Base-by-base conservation (phyloP, 2,888 invertebrate species). In the Agrilus biguttatus region DNA sequence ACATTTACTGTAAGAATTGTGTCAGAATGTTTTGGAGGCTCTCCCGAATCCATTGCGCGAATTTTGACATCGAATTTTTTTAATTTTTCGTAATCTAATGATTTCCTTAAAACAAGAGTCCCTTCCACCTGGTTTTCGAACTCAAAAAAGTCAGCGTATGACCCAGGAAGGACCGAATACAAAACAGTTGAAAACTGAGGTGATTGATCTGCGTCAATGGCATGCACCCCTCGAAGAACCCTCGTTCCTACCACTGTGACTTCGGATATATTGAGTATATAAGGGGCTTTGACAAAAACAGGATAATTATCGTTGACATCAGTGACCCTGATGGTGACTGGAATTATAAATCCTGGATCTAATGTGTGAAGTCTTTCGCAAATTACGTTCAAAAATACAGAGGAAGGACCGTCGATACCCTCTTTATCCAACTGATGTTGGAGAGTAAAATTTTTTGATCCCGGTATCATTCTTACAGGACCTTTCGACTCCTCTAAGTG, bases 281-380 rank as follows among this genome's bases (percentile, higher is more conserved):
- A 90, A 1, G 89, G 88, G 1, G 84, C 83, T 50, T 83, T 85
- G 46, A 77, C 70, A 73, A 90, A 90, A 57, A 73, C 72, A 1
- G 90, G 90, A 8, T 87, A 83, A 67, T 91, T 90, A 68, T 91
- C 91, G 63, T 91, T 91, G 47, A 86, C 87, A 66, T 92, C 91
- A 51, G 86, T 88, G 45, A 91, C 90, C 52, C 89, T 75, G 41
- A 87, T 80, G 52, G 82, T 84, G 33, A 87, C 80, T 1, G 87
- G 87, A 57, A 87, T 83, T 44, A 81, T 75, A 61, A 85, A 83
- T 49, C 80, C 83, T 74, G 63, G 63, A 51, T 61, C 63, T 34
- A 78, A 72, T 12, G 86, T 83, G 49, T 80, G 79, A 40, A 83
- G 72, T 45, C 86, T 70, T 56, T 87, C 85, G 63, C 90, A 91